Conservation (phyloP, 2,113 vertebrate genomes). For the Sardina pilchardus region DNA sequence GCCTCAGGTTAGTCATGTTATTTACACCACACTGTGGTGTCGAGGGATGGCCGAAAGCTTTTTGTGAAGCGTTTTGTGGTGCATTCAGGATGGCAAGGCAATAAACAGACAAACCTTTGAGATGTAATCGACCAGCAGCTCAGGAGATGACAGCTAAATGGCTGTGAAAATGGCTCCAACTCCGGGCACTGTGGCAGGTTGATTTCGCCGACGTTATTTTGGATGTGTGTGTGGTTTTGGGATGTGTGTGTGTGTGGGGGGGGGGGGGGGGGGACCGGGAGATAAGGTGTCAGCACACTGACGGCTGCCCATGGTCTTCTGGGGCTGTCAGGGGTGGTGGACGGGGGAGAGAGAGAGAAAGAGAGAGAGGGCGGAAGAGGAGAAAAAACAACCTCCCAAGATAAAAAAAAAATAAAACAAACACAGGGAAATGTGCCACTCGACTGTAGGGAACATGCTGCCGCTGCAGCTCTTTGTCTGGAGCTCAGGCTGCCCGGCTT, state of each 20-base stretch:
- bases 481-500: neutral
- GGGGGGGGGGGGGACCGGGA: neutral
- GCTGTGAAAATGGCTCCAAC: constrained; percentile 1
- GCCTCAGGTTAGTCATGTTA: neutral
- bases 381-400: neutral
- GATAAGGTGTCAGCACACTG: neutral
- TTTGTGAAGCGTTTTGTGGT: neutral
- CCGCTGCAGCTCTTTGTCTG: neutral
- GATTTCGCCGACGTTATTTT: neutral
- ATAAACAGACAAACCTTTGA: constrained; percentile 1
- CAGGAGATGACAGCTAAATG: constrained; percentile 8
- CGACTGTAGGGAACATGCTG: neutral
- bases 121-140: neutral
- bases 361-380: constrained; percentile 7
- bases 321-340: constrained; percentile 5
- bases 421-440: neutral
- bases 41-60: neutral
- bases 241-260: neutral
- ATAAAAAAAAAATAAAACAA: neutral
- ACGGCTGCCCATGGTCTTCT: neutral
- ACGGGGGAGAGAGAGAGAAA: constrained; percentile 17
- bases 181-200: neutral
- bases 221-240: neutral
- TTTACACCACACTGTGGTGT: neutral
- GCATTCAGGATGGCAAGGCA: neutral